A percentile compares a stretch with the other conserved stretches of the same genome.
phyloP scores from a whole-genome alignment of 2,113 vertebrate genomes.

The Craseonycteris thonglongyai region DNA sequence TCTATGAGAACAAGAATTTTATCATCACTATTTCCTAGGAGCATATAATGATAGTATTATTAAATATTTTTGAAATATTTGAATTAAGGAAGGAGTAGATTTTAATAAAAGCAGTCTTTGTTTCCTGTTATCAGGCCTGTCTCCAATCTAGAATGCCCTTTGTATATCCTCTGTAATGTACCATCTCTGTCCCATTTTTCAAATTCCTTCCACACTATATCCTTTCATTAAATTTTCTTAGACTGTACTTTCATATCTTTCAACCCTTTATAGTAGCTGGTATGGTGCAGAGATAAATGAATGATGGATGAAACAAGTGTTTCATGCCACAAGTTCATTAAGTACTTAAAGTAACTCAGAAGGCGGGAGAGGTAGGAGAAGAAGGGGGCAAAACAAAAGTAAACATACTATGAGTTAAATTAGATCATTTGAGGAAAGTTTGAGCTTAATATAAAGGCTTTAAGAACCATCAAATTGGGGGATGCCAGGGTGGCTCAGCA shows the following conservation, averaged over 20 bases:
- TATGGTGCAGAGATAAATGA: background rate
- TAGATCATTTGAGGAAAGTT: background rate
- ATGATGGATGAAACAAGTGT: background rate
- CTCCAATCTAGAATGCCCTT: background rate
- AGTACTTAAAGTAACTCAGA: background rate
- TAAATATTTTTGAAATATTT: background rate
- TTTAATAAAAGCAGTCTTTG: background rate
- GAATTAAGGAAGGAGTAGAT: background rate
- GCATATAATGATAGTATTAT: background rate
- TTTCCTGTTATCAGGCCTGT: background rate
- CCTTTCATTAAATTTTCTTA: background rate
- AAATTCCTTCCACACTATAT: background rate
- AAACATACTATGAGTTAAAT: background rate
- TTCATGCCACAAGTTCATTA: background rate
- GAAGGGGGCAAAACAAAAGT: background rate
- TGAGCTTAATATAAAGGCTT: background rate
- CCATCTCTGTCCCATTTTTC: background rate
- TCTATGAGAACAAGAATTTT: background rate
- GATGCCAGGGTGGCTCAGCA: no score
- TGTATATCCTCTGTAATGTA: background rate
- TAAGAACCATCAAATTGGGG: background rate
- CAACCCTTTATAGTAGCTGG: background rate
- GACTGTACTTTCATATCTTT: background rate
- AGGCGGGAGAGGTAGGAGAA: background rate
- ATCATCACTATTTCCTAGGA: background rate